phyloP scores from a whole-genome alignment of 2,797 vertebrate genomes.

The Otolemur crassicaudatus region DNA sequence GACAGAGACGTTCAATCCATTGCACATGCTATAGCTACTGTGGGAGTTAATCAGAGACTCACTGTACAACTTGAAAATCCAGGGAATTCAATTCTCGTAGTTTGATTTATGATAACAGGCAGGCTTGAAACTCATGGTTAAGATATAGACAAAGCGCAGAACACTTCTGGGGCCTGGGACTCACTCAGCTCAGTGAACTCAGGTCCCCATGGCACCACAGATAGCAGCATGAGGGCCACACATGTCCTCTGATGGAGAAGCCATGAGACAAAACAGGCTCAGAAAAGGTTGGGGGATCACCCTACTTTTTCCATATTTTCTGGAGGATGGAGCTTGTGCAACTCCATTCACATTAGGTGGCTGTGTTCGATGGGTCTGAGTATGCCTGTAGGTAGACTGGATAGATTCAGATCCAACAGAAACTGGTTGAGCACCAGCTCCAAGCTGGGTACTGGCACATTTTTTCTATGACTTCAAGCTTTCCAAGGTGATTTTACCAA shows the following conservation, averaged over 20 bases:
- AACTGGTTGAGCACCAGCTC: not conserved
- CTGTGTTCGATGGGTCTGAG: not conserved
- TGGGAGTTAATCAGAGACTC: not conserved
- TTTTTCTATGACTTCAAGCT: not conserved
- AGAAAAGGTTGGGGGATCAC: not conserved
- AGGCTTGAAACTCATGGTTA: not conserved
- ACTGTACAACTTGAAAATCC: not conserved
- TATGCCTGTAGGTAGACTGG: not conserved
- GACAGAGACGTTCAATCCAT: not conserved
- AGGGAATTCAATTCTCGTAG: not conserved
- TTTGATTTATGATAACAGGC: not conserved
- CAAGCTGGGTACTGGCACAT: not conserved
- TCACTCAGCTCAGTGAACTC: not conserved
- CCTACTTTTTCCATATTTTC: not conserved
- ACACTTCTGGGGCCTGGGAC: not conserved
- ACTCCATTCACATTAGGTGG: not conserved
- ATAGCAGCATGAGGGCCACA: not conserved
- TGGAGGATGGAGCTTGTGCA: not conserved
- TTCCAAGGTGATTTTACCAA: not conserved
- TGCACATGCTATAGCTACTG: not conserved
- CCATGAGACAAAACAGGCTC: not conserved
- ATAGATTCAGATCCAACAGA: not conserved
- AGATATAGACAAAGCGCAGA: not conserved
- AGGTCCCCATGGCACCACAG: not conserved
- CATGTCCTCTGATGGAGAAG: not conserved